Evolutionary conservation across 2,888 invertebrate genomes (phyloP).

Genomic region (Malachius bipustulatus): DNA sequence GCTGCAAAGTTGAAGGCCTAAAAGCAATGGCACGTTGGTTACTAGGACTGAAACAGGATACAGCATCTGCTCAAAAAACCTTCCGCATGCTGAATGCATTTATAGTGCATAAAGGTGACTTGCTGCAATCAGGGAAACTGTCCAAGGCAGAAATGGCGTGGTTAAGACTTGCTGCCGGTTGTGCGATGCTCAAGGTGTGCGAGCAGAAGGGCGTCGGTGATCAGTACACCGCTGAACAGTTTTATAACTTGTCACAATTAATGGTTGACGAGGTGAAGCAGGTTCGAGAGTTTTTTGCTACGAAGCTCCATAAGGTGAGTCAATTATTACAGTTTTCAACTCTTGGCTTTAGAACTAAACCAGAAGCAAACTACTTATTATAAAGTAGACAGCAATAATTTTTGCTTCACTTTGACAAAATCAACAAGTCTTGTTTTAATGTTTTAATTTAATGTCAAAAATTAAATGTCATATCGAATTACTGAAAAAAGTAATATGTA

Average conservation of each 20-base stretch:
- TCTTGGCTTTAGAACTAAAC: too few relatives aligned
- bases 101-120: conserved; percentile 70
- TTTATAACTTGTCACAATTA: conserved; percentile 82
- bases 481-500: too few relatives aligned
- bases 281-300: conserved; percentile 63
- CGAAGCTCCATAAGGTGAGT: conserved; percentile 81
- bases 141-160: conserved; percentile 87
- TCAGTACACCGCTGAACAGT: conserved; percentile 88
- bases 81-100: conserved; percentile 91
- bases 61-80: conserved; percentile 81
- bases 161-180: conserved; percentile 82
- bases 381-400: too few relatives aligned
- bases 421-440: too few relatives aligned
- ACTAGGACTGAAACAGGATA: conserved; percentile 78
- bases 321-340: too few relatives aligned
- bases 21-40: conserved; percentile 97
- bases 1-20: conserved; percentile 85
- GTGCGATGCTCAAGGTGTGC: conserved; percentile 92
- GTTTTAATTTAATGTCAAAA: too few relatives aligned
- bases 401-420: too few relatives aligned
- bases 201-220: conserved; percentile 94
- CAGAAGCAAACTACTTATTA: too few relatives aligned
- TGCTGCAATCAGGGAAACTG: conserved; percentile 54
- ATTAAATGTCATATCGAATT: too few relatives aligned
- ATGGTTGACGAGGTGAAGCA: conserved; percentile 78